Conservation (phyloP, 2,797 vertebrate genomes). For the Borostomias antarcticus region DNA sequence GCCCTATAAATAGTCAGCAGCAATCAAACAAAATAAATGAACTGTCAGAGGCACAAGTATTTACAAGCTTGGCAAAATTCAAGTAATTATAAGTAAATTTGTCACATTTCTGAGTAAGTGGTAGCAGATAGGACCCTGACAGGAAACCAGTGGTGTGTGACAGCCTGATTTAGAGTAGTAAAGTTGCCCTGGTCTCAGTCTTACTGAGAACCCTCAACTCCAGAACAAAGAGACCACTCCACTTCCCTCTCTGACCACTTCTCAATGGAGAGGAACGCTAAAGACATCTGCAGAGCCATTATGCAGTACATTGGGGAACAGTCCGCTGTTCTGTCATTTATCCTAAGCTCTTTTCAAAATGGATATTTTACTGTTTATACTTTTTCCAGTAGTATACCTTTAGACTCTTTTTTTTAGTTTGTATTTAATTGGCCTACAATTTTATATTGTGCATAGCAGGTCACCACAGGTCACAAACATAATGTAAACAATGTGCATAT, state of each 20-base stretch:
- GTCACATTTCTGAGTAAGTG: constrained; percentile 82
- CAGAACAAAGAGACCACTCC: constrained; percentile 39
- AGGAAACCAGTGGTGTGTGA: constrained; percentile 63
- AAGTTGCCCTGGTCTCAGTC: constrained; percentile 36
- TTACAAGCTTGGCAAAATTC: constrained; percentile 77
- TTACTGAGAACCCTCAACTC: constrained; percentile 42
- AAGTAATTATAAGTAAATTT: constrained; percentile 79
- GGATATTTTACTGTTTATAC: constrained; percentile 46
- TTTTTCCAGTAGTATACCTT: constrained; percentile 26
- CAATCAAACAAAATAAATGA: constrained; percentile 86
- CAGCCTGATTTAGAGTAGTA: constrained; percentile 58
- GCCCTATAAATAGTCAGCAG: constrained; percentile 73
- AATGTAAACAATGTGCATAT: background rate
- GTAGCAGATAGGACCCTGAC: constrained; percentile 78
- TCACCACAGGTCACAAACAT: background rate
- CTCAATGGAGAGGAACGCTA: constrained; percentile 51
- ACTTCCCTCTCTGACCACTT: constrained; percentile 52
- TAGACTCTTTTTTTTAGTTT: constrained; percentile 9
- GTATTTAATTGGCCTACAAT: constrained; percentile 2
- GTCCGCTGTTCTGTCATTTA: constrained; percentile 48
- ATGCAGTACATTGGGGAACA: constrained; percentile 61
- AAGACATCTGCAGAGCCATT: constrained; percentile 64
- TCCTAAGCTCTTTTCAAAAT: constrained; percentile 42
- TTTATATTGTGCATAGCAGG: background rate
- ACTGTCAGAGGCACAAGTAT: constrained; percentile 80